A percentile compares a stretch with the other conserved stretches of the same genome.
These are phyloP conservation scores for Eulemur macaco DNA, from an alignment of 2,113 vertebrate species.

Conservation along the genomic window DNA sequence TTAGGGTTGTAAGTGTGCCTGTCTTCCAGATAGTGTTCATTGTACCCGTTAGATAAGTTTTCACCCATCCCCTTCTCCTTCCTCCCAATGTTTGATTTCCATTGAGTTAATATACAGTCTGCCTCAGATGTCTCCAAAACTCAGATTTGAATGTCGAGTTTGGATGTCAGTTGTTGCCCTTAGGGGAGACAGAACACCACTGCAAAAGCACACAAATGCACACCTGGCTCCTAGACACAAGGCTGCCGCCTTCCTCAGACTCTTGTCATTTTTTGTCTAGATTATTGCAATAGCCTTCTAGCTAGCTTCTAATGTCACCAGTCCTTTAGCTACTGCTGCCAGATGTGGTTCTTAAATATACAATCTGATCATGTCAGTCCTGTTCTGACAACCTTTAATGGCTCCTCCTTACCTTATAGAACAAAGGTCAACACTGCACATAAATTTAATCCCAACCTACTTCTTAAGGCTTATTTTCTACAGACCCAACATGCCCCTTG, in stretches of 20 bases:
- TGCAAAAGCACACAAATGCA: background rate
- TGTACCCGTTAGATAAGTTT: no score
- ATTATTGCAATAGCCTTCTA: background rate
- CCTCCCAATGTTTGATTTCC: no score
- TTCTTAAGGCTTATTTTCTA: background rate
- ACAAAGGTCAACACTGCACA: background rate
- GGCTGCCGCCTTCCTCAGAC: background rate
- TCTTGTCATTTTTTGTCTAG: background rate
- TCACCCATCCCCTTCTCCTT: no score
- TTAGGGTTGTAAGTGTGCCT: no score
- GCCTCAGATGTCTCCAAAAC: background rate
- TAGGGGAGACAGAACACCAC: rapidly evolving
- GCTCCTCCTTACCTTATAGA: background rate
- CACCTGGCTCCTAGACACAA: background rate
- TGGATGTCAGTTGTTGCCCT: background rate
- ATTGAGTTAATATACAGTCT: background rate
- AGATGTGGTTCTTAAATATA: background rate
- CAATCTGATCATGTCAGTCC: background rate
- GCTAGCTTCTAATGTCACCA: background rate
- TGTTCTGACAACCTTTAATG: background rate
- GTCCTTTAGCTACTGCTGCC: background rate
- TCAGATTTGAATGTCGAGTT: background rate
- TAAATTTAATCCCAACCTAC: background rate
- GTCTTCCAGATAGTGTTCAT: no score
- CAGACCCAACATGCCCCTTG: background rate